phyloP scores from a whole-genome alignment of 2,797 vertebrate genomes.

The Paramormyrops hopkinsi region DNA sequence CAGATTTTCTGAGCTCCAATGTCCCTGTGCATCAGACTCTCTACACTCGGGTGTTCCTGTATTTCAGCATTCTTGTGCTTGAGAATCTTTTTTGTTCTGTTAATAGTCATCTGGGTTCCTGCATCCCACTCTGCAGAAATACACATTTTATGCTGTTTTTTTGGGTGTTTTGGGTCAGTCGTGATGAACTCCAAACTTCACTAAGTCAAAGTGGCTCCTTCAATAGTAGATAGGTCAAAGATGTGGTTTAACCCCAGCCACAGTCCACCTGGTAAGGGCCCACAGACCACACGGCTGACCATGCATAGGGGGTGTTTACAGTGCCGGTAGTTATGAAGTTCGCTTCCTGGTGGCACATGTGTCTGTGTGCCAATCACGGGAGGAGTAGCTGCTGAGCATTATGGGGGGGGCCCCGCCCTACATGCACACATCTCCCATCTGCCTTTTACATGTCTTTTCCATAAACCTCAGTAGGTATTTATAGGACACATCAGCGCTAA shows the following conservation, averaged over 20 bases:
- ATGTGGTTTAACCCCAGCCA: background rate
- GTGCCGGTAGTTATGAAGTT: background rate
- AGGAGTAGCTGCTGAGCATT: background rate
- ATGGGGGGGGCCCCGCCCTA: background rate
- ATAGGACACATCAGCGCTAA: slow-evolving; percentile 50
- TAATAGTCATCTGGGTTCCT: background rate
- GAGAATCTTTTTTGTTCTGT: background rate
- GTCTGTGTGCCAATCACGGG: background rate
- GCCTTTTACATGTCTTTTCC: slow-evolving; percentile 40
- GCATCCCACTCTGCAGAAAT: background rate
- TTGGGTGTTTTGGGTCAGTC: background rate
- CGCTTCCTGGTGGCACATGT: background rate
- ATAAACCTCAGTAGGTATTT: slow-evolving; percentile 58
- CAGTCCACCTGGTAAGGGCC: background rate
- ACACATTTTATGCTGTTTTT: background rate
- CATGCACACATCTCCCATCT: slow-evolving; percentile 35
- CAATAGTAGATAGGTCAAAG: background rate
- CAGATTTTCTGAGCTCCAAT: background rate
- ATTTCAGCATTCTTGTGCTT: background rate
- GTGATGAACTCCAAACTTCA: background rate
- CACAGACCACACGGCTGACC: background rate
- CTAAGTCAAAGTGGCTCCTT: background rate
- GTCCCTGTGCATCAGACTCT: background rate
- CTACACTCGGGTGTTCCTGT: background rate
- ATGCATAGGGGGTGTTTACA: background rate